Conservation (phyloP, 2,888 invertebrate genomes). For the Lobophora halterata region DNA sequence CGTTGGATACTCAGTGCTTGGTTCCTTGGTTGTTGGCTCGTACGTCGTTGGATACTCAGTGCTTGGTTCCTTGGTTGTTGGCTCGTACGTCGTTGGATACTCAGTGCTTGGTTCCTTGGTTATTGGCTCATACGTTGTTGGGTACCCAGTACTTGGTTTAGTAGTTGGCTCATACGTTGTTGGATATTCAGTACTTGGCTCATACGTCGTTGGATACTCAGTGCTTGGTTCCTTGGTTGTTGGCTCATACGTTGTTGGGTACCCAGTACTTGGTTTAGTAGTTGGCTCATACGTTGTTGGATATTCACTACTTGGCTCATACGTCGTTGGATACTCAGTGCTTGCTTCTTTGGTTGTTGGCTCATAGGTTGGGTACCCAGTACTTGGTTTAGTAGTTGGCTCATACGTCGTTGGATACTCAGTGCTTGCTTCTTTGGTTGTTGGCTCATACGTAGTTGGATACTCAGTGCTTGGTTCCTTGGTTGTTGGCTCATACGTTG, state of each 20-base stretch:
- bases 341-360: slow-evolving; percentile 14
- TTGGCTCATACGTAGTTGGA: slow-evolving; percentile 3
- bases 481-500: slow-evolving; percentile 8
- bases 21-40: slow-evolving; percentile 5
- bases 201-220: slow-evolving; percentile 5
- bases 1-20: slow-evolving; percentile 2
- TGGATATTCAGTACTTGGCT: slow-evolving; percentile 1
- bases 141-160: background rate
- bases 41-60: slow-evolving; percentile 8
- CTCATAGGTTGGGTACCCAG: slow-evolving; percentile 4
- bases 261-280: background rate
- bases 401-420: slow-evolving; percentile 9
- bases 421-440: slow-evolving; percentile 3
- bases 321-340: slow-evolving; percentile 8
- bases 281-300: slow-evolving; percentile 11
- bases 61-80: slow-evolving; percentile 7
- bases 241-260: slow-evolving; percentile 7
- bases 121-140: slow-evolving; percentile 5
- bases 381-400: slow-evolving; percentile 9
- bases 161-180: slow-evolving; percentile 11
- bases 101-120: slow-evolving; percentile 7
- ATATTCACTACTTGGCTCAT: background rate
- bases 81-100: background rate
- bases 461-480: background rate
- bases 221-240: slow-evolving; percentile 9